Conservation (phyloP, 64 coral and sea anemone species). For the Platygyra sinensis region DNA sequence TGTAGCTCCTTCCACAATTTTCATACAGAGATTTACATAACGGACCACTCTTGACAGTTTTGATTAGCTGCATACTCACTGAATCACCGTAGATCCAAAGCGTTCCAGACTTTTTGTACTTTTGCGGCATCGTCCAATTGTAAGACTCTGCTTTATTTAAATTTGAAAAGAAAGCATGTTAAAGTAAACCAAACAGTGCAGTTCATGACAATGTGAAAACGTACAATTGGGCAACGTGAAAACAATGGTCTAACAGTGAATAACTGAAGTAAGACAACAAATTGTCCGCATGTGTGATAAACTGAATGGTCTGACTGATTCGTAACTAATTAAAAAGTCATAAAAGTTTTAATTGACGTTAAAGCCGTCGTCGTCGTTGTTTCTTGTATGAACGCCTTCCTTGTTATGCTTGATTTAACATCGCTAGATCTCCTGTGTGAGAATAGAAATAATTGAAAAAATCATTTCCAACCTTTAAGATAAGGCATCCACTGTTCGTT, state of each 20-base stretch:
- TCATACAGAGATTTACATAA: constrained; percentile 41
- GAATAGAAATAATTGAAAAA: neutral
- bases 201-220: no score
- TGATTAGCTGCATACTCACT: neutral
- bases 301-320: no score
- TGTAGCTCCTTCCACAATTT: constrained; percentile 31
- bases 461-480: neutral
- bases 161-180: no score
- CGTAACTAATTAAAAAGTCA: no score
- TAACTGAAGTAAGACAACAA: no score
- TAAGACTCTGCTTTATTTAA: neutral
- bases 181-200: no score
- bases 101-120: neutral
- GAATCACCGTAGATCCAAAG: constrained; percentile 69
- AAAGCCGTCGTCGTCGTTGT: no score
- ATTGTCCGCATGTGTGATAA: no score
- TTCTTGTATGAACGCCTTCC: no score
- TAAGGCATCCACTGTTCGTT: constrained; percentile 46
- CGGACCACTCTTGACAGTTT: neutral
- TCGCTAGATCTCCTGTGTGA: neutral
- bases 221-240: no score
- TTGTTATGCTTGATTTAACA: neutral
- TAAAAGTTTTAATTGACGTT: no score
- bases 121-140: neutral
- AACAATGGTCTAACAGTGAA: no score